phyloP scores from a whole-genome alignment of 2,888 invertebrate genomes.

The Acleris cristana region DNA sequence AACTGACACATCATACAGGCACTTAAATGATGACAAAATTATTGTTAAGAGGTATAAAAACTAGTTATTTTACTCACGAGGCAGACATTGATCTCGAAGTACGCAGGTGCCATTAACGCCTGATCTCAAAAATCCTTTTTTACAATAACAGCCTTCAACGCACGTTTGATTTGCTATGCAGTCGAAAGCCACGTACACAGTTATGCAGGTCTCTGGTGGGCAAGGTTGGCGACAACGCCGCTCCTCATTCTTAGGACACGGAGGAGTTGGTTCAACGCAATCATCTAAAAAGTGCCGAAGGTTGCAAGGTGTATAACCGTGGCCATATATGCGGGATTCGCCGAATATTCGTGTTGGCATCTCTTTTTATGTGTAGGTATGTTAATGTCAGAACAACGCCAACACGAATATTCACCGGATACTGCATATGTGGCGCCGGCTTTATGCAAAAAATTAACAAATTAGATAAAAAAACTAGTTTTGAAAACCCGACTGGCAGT shows the following conservation, averaged over 20 bases:
- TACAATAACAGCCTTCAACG: conserved; percentile 31
- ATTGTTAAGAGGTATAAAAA: no score
- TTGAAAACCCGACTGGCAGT: no score
- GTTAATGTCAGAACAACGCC: no score
- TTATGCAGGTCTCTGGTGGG: conserved; percentile 17
- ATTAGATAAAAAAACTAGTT: no score
- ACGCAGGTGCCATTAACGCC: conserved; percentile 21
- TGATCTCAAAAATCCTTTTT: conserved; percentile 16
- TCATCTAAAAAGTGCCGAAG: not conserved
- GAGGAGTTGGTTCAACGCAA: conserved; percentile 4
- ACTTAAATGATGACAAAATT: no score
- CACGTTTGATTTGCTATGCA: conserved; percentile 29
- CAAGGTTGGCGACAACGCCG: conserved; percentile 12
- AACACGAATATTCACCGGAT: no score
- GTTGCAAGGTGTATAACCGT: not conserved
- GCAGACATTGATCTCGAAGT: conserved; percentile 22
- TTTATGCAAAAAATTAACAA: no score
- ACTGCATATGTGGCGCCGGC: no score
- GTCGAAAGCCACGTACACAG: conserved; percentile 7
- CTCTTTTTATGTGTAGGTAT: no score
- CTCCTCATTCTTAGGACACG: conserved; percentile 24
- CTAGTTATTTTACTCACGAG: conserved; percentile 7
- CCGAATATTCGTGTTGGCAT: no score
- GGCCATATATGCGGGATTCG: no score
- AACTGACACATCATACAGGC: no score